A percentile compares a stretch with the other conserved stretches of the same genome.
These are phyloP conservation scores for Cheumatopsyche charites DNA, from an alignment of 1,140 invertebrate genomes.

Conservation along the genomic window DNA sequence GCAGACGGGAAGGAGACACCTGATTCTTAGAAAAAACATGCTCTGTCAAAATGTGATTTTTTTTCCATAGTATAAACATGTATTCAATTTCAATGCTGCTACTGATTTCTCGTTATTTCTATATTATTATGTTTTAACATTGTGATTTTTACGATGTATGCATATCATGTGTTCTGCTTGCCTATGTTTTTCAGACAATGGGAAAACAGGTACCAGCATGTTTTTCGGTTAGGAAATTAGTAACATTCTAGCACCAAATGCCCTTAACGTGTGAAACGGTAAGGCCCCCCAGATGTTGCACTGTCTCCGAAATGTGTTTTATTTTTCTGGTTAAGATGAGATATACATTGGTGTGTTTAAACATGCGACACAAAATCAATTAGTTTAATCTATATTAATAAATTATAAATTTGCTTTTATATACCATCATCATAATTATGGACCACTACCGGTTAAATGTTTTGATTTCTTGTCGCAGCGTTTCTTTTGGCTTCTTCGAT, in stretches of 20 bases:
- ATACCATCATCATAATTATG: no score
- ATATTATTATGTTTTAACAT: slow-evolving; percentile 4
- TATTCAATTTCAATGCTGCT: background rate
- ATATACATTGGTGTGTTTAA: background rate
- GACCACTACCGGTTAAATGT: no score
- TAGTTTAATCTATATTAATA: no score
- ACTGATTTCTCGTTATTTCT: background rate
- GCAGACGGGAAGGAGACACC: slow-evolving; percentile 16
- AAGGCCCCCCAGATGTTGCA: slow-evolving; percentile 1
- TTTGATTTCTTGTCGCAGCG: background rate
- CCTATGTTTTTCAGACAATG: slow-evolving; percentile 16
- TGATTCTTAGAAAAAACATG: background rate
- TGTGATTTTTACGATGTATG: background rate
- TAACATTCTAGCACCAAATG: background rate
- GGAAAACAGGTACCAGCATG: slow-evolving; percentile 8
- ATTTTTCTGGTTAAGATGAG: background rate
- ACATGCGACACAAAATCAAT: background rate
- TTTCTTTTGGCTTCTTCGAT: background rate
- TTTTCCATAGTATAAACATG: background rate
- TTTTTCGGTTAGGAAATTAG: background rate
- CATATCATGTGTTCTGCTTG: background rate
- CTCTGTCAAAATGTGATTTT: background rate
- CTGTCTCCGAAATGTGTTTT: background rate
- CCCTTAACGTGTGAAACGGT: slow-evolving; percentile 4
- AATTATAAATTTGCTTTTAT: no score